phyloP scores from a whole-genome alignment of 1,140 invertebrate species.

The Drosophila tristis region DNA sequence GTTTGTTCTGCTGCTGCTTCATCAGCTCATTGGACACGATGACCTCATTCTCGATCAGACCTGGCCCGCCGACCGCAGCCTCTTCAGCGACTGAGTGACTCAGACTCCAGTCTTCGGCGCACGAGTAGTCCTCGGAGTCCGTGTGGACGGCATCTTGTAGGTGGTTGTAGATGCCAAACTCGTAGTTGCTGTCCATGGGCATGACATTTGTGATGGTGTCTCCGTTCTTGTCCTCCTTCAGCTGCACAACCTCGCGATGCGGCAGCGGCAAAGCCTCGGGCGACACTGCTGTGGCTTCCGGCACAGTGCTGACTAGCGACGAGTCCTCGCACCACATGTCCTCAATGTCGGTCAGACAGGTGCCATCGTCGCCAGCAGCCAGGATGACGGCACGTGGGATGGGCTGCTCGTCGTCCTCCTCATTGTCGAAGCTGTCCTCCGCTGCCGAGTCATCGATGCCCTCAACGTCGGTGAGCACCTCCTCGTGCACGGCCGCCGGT shows the following conservation, averaged over 20 bases:
- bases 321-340: conserved; percentile 81
- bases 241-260: conserved; percentile 84
- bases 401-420: conserved; percentile 66
- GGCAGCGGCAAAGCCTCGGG: conserved; percentile 79
- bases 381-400: conserved; percentile 76
- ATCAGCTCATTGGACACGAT: conserved; percentile 75
- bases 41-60: conserved; percentile 70
- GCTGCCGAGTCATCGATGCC: conserved; percentile 84
- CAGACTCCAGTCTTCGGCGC: conserved; percentile 76
- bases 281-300: conserved; percentile 58
- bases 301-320: conserved; percentile 19
- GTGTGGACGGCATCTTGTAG: conserved; percentile 79
- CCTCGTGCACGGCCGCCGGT: conserved; percentile 53
- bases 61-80: conserved; percentile 19
- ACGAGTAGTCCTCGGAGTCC: conserved; percentile 85
- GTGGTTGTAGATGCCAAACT: conserved; percentile 76
- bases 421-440: conserved; percentile 81
- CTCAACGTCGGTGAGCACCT: conserved; percentile 85
- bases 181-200: conserved; percentile 83
- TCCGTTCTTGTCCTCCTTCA: conserved; percentile 84
- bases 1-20: conserved; percentile 68
- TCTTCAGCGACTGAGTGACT: conserved; percentile 57
- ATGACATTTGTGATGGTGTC: conserved; percentile 84
- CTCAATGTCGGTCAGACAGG: conserved; percentile 83
- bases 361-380: conserved; percentile 67